Conservation (phyloP, 2,113 vertebrate genomes). For the Sinocyclocheilus anophthalmus region DNA sequence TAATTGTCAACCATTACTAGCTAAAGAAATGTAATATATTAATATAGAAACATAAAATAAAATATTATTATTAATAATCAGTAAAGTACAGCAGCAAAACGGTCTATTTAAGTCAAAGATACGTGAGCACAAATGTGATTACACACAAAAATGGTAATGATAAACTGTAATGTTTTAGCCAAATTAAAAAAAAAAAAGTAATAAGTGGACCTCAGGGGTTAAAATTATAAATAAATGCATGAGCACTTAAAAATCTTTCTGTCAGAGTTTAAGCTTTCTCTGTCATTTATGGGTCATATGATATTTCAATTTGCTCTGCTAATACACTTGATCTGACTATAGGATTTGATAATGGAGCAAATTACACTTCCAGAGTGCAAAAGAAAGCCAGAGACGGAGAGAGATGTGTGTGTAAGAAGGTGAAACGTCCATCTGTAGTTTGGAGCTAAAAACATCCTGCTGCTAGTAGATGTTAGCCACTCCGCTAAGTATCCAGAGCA, state of each 20-base stretch:
- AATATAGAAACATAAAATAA: too few species aligned
- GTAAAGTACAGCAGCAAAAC: too few species aligned
- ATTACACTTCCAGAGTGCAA: not conserved
- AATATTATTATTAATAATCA: too few species aligned
- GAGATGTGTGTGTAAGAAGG: not conserved
- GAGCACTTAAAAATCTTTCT: not conserved
- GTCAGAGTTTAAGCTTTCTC: not conserved
- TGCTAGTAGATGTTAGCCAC: not conserved
- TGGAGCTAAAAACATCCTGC: not conserved
- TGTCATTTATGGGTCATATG: constrained; percentile 15
- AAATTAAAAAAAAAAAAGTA: not conserved
- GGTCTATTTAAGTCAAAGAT: too few species aligned
- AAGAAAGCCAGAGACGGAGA: not conserved
- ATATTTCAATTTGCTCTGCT: constrained; percentile 27
- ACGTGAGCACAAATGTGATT: too few species aligned
- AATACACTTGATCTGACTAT: constrained; percentile 3
- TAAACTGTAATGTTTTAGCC: not conserved
- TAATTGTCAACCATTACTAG: too few species aligned
- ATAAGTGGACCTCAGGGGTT: not conserved
- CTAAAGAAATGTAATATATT: too few species aligned
- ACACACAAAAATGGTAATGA: not conserved
- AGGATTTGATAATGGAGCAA: constrained; percentile 27
- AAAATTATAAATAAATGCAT: not conserved
- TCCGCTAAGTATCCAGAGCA: not conserved
- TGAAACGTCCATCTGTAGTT: not conserved